Percentiles rank a stretch among this genome's conserved stretches.
These are phyloP conservation scores for Rugalucina vietnamica DNA, from an alignment of 2,888 invertebrate genomes.

Conservation along the genomic window DNA sequence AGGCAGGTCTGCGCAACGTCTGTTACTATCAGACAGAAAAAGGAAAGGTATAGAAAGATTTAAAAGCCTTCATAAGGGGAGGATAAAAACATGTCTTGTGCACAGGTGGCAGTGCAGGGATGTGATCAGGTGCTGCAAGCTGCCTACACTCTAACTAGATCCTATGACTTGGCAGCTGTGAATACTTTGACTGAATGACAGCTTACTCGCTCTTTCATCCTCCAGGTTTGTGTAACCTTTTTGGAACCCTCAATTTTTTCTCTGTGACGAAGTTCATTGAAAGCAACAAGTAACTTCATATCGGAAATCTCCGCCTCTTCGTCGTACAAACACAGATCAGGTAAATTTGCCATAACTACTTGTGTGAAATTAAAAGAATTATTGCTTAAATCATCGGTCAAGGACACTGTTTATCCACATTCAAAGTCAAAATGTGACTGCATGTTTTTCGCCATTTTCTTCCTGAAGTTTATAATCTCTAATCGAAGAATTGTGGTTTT, in stretches of 20 bases:
- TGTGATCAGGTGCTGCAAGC: too few species aligned
- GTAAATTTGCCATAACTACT: constrained; percentile 34
- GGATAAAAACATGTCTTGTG: too few species aligned
- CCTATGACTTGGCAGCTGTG: too few species aligned
- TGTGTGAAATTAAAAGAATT: background rate
- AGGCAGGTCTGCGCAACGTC: too few species aligned
- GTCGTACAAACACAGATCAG: constrained; percentile 56
- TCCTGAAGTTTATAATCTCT: constrained; percentile 5
- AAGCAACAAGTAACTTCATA: constrained; percentile 87
- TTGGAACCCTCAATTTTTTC: constrained; percentile 89
- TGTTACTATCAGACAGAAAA: too few species aligned
- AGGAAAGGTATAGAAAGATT: too few species aligned
- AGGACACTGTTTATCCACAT: background rate
- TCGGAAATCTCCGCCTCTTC: constrained; percentile 74
- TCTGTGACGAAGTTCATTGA: constrained; percentile 90
- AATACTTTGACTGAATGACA: too few species aligned
- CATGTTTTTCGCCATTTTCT: constrained; percentile 11
- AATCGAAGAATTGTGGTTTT: too few species aligned
- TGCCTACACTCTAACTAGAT: too few species aligned
- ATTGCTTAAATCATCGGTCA: background rate
- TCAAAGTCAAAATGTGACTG: background rate
- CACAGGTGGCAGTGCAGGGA: too few species aligned
- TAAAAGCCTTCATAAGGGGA: too few species aligned
- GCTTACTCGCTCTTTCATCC: constrained; percentile 89
- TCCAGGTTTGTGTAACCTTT: constrained; percentile 91